Base-by-base conservation (phyloP, 2,797 vertebrate genomes). In the Odontamblyopus rebecca region DNA sequence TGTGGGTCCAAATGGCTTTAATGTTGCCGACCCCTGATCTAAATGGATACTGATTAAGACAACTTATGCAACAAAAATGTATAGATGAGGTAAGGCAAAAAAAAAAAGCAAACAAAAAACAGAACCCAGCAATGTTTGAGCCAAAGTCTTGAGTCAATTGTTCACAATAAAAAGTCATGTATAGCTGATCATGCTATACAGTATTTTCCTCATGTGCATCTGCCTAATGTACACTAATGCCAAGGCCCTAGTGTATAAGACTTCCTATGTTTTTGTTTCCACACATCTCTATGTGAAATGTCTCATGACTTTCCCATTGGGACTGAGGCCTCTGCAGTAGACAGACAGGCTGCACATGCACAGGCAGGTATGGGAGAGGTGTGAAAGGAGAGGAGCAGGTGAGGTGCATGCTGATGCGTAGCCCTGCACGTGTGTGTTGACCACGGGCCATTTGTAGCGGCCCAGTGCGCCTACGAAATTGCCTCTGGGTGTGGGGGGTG, bases 401-500 rank as follows among this genome's bases (percentile, higher is more conserved):
- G 80, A 67, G 72, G 87, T 70, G 88, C 73, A 79, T 76, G 70
- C 69, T 80, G 73, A 82, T 77, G 74, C 78, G 81, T 73, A 73
- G 83, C 80, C 74, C 79, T 73, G 82, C 18, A 4, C 79, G 82
- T 82, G 85, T 83, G 83, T 85, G 86, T 87, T 90, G 89, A 88
- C 89, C 89, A 89, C 70, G 85, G 87, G 91, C 91, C 90, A 93
- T 93, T 94, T 92, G 89, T 86, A 93, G 80, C 85, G 87, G 90
- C 92, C 93, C 92, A 93, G 86, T 93, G 93, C 90, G 76, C 90
- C 89, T 82, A 90, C 73, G 89, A 93, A 93, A 94, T 94, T 94
- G 93, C 92, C 93, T 93, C 91, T 92, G 92, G 93, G 91, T 91
- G 91, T 89, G 92, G 89, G 87, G 61, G 92, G 93, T 93, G 88